Percentiles rank a stretch among this genome's conserved stretches.
Conservation (phyloP, 2,797 vertebrate genomes). For the Sylvilagus floridanus region DNA sequence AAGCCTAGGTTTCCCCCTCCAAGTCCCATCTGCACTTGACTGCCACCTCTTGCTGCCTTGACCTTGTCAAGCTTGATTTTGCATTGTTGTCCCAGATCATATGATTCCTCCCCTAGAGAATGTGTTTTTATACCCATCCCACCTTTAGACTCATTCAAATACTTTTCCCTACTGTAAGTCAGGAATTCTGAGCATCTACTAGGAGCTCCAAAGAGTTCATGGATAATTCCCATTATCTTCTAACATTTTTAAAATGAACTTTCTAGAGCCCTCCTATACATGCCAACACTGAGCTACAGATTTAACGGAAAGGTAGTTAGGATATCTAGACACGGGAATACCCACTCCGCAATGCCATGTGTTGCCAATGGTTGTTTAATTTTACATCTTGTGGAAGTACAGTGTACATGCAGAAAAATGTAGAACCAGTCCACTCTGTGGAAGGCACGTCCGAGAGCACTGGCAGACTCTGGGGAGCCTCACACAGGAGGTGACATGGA, state of each 20-base stretch:
- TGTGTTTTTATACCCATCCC: not conserved
- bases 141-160: not conserved
- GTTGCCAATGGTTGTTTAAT: not conserved
- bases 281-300: not conserved
- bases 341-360: not conserved
- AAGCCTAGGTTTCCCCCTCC: too few relatives aligned
- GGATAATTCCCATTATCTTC: too few relatives aligned
- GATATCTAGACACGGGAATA: not conserved
- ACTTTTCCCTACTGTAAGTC: not conserved
- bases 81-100: not conserved
- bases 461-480: not conserved
- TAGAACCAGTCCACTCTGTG: rapidly evolving
- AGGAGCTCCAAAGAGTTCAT: too few relatives aligned
- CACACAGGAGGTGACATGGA: not conserved
- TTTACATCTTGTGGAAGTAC: not conserved
- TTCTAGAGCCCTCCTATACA: not conserved
- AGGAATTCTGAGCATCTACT: not conserved
- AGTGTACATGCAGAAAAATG: not conserved
- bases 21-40: not conserved
- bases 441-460: not conserved
- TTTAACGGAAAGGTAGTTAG: not conserved
- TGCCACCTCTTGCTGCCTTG: not conserved
- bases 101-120: not conserved
- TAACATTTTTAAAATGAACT: too few relatives aligned
- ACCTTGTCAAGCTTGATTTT: not conserved